A percentile compares a stretch with the other conserved stretches of the same genome.
Evolutionary conservation across 2,113 vertebrate species (phyloP).

Genomic region (Notechis scutatus): DNA sequence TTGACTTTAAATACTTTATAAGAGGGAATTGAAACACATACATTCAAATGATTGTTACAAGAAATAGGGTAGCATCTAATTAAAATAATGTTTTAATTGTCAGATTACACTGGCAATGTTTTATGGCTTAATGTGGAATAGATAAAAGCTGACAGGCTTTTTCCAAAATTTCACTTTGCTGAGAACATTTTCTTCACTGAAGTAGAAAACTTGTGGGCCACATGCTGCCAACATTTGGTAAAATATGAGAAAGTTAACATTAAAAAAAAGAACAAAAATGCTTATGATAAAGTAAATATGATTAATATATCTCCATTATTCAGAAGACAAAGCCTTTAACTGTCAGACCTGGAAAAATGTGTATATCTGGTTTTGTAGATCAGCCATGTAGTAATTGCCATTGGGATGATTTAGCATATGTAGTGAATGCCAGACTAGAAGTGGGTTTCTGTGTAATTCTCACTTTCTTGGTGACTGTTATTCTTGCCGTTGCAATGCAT

Average conservation of each 20-base stretch:
- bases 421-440: not conserved
- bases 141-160: not conserved
- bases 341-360: not conserved
- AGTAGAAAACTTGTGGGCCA: not conserved
- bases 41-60: not conserved
- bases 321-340: not conserved
- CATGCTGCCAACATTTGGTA: not conserved
- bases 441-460: not conserved
- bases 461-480: not conserved
- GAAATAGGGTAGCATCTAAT: not conserved
- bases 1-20: constrained; percentile 23
- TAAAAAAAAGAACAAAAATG: not conserved
- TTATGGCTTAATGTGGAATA: not conserved
- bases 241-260: not conserved
- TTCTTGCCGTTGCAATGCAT: not conserved
- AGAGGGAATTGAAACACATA: not conserved
- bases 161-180: not conserved
- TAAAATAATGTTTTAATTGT: not conserved
- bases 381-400: not conserved
- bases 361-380: not conserved
- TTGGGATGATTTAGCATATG: not conserved
- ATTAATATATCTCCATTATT: not conserved
- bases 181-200: not conserved
- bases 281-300: not conserved
- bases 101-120: not conserved